Evolutionary conservation across 2,797 vertebrate species (phyloP).

Genomic region (Melanotaenia nigrans): DNA sequence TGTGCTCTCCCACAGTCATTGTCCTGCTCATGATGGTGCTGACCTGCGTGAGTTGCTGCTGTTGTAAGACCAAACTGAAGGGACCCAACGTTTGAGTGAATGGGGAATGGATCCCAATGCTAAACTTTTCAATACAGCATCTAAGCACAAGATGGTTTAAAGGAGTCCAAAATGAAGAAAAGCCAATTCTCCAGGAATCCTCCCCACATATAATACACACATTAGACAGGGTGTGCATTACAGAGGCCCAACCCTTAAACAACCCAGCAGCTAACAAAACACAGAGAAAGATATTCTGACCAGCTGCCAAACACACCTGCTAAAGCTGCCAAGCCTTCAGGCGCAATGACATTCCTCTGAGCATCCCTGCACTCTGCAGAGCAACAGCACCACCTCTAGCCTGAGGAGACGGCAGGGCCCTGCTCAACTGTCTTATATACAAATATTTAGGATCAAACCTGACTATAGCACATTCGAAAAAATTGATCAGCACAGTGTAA

Average conservation of each 20-base stretch:
- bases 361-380: slow-evolving; percentile 15
- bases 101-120: not conserved
- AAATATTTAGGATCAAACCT: not conserved
- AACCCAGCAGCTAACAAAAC: slow-evolving; percentile 23
- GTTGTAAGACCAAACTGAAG: slow-evolving; percentile 53
- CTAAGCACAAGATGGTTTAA: not conserved
- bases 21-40: slow-evolving; percentile 68
- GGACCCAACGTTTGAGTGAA: slow-evolving; percentile 25
- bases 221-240: slow-evolving; percentile 1
- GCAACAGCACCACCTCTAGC: slow-evolving; percentile 15
- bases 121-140: not conserved
- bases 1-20: slow-evolving; percentile 67
- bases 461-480: not conserved
- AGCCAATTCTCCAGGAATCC: not conserved
- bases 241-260: slow-evolving; percentile 32
- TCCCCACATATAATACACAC: not conserved
- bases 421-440: not conserved
- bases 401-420: slow-evolving; percentile 10
- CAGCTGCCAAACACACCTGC: slow-evolving; percentile 6
- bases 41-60: slow-evolving; percentile 71
- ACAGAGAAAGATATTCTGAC: slow-evolving; percentile 20
- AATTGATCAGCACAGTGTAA: not conserved
- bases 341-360: slow-evolving; percentile 51
- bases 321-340: slow-evolving; percentile 30
- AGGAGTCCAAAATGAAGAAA: no score